phyloP scores from a whole-genome alignment of 2,113 vertebrate genomes.

The Megalops atlanticus region DNA sequence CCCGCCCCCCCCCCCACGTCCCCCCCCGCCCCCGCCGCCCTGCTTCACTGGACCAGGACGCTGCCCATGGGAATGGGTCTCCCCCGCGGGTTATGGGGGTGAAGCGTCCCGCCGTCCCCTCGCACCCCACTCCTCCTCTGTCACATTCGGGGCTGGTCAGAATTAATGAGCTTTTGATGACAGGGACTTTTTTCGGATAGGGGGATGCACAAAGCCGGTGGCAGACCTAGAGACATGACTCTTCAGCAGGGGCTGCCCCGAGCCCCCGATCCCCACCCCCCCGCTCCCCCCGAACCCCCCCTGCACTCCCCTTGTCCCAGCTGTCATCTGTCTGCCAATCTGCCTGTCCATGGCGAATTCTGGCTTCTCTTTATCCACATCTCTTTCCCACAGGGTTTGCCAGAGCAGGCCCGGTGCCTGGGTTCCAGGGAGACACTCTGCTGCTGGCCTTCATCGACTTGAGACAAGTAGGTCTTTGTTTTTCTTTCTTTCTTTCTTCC shows the following conservation, averaged over 20 bases:
- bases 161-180: slow-evolving; percentile 96
- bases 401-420: slow-evolving; percentile 99
- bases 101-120: slow-evolving; percentile 70
- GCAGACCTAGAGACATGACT: slow-evolving; percentile 85
- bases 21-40: slow-evolving; percentile 59
- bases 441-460: slow-evolving; percentile 99
- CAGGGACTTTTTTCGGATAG: slow-evolving; percentile 72
- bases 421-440: slow-evolving; percentile 99
- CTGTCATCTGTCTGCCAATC: slow-evolving; percentile 99
- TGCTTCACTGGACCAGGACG: slow-evolving; percentile 53
- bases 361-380: slow-evolving; percentile 90
- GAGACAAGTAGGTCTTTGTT: slow-evolving; percentile 99
- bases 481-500: slow-evolving; percentile 65
- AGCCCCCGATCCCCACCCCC: slow-evolving; percentile 67
- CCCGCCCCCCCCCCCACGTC: slow-evolving; percentile 55
- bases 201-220: slow-evolving; percentile 81
- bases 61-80: slow-evolving; percentile 85
- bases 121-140: slow-evolving; percentile 61
- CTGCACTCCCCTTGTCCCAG: slow-evolving; percentile 84
- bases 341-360: slow-evolving; percentile 94
- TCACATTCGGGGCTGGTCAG: slow-evolving; percentile 75
- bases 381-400: slow-evolving; percentile 99
- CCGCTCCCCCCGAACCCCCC: slow-evolving; percentile 62
- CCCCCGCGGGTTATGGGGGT: slow-evolving; percentile 77
- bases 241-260: slow-evolving; percentile 82